Conservation (phyloP, 2,113 vertebrate genomes). For the Galemys pyrenaicus region DNA sequence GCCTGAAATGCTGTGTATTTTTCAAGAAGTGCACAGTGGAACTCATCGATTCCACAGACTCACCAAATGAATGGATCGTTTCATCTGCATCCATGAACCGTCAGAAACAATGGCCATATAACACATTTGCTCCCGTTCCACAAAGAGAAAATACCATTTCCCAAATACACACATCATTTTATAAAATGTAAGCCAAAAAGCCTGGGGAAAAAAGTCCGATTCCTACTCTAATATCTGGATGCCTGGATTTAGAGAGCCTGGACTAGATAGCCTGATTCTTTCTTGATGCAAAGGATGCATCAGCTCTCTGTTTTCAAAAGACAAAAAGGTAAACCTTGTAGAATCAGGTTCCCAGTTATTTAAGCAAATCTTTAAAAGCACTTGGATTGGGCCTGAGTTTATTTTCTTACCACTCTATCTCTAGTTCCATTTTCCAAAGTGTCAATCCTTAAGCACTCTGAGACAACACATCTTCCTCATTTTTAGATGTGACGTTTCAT, state of each 20-base stretch:
- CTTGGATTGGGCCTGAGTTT: neutral
- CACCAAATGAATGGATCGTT: constrained; percentile 80
- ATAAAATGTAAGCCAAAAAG: constrained; percentile 12
- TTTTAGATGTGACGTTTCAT: neutral
- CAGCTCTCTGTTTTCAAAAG: neutral
- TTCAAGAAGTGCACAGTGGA: constrained; percentile 73
- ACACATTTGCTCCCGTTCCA: constrained; percentile 69
- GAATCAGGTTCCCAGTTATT: too few species aligned
- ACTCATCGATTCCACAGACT: constrained; percentile 75
- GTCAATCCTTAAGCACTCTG: neutral
- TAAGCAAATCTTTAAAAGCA: neutral
- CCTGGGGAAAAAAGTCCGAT: neutral
- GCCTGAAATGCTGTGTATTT: constrained; percentile 81
- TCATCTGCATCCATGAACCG: constrained; percentile 80
- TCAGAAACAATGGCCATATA: constrained; percentile 81
- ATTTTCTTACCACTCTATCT: neutral
- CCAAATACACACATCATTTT: constrained; percentile 35
- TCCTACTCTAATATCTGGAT: constrained; percentile 12
- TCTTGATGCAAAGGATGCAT: neutral
- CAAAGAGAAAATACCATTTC: constrained; percentile 37
- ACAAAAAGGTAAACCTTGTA: neutral
- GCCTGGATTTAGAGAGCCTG: neutral
- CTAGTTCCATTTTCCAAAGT: neutral
- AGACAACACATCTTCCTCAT: neutral
- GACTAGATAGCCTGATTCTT: neutral